These are phyloP conservation scores for Aurelia aurita complex sp. Pacific DNA, from an alignment of 30 jellyfish, hydroid and myxozoan species.

Conservation along the genomic window DNA sequence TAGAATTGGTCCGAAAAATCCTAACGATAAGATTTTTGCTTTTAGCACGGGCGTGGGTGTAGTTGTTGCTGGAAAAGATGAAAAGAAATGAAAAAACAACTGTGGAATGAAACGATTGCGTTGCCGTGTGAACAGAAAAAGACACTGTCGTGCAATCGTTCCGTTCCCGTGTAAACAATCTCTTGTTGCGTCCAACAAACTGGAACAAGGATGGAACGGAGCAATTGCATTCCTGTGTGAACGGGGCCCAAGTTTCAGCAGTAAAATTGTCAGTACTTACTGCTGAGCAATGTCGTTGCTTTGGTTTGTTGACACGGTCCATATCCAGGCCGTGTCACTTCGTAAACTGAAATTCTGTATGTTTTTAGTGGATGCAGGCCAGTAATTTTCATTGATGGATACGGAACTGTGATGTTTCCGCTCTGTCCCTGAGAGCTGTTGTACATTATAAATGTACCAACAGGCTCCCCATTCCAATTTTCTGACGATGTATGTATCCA, in stretches of 20 bases:
- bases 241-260: not conserved
- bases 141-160: no score
- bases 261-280: not conserved
- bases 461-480: slow-evolving; percentile 12
- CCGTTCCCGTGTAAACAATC: no score
- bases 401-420: not conserved
- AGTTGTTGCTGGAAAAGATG: no score
- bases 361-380: slow-evolving; percentile 32
- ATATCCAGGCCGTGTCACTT: slow-evolving; percentile 27
- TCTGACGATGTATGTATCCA: slow-evolving; percentile 20
- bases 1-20: no score
- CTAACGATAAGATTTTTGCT: no score
- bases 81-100: no score
- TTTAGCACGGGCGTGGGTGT: no score
- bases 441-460: not conserved
- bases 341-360: slow-evolving; percentile 47
- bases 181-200: no score
- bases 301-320: slow-evolving; percentile 64
- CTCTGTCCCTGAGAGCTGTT: not conserved
- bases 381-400: not conserved
- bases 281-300: slow-evolving; percentile 27
- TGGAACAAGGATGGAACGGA: not conserved
- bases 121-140: no score
- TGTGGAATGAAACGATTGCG: no score
- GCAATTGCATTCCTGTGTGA: not conserved